Evolutionary conservation across 2,888 invertebrate genomes (phyloP), one percentile per base, ranked within the genome.

Genomic region (Elysia crispata): DNA sequence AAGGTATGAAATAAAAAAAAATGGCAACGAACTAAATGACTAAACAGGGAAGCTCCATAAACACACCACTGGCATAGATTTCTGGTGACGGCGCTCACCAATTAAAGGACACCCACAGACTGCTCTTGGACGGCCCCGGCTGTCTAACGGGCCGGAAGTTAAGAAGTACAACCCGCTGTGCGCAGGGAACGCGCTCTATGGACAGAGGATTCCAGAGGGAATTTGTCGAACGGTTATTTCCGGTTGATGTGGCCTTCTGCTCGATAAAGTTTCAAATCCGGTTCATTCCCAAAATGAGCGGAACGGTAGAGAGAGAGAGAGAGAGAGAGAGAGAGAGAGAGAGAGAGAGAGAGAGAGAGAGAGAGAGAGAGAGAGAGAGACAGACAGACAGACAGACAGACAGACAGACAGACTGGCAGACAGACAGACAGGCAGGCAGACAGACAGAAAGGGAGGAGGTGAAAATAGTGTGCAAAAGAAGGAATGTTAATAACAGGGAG

Each of bases 61-160:
- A 41, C 41, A 41, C 41, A 41, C 5, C 3, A 3, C 41, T 41
- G 69, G 41, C 25, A 28, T n/a, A 41, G 41, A 20, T 69, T 69
- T 31, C n/a, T n/a, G 30, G 13, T 33, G 69, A 69, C 69, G 69
- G 15, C 69, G 23, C 20, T 33, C 69, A 33, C 1, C 69, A 41
- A 69, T 69, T 69, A 69, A 66, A 41, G 33, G 69, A 69, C 69
- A 69, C 69, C 69, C 69, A 20, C 31, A 30, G 69, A 31, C 69
- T 20, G 33, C 1, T 18, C 33, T n/a, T 41, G 41, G 41, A 41
- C 3, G 11, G 41, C 41, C 41, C 41, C 33, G 33, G 13, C 31
- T 33, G 69, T 69, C 69, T 31, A 69, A 31, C 33, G 31, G 41
- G 33, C 33, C 69, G 69, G 69, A 69, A 66, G 66, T n/a, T 28